Base-by-base conservation (phyloP, 2,113 vertebrate species). In the Neogale vison region DNA sequence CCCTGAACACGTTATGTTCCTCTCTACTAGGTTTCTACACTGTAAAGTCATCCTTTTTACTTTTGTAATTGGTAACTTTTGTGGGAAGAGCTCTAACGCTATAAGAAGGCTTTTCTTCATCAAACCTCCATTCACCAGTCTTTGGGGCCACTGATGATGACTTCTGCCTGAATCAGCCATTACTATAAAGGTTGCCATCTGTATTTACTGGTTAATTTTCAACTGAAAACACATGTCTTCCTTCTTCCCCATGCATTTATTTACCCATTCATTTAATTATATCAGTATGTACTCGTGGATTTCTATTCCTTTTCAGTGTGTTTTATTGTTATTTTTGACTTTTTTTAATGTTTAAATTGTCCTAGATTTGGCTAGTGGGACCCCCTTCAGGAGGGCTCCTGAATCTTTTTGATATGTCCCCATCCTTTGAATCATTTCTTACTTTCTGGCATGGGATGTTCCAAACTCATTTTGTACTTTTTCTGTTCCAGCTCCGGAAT, bases 1-100 rank as follows among this genome's bases (percentile, higher is more conserved):
- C 90, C 61, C 63, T 80, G 34, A 84, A 93, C 39, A 88, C 24
- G 2, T 87, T 94, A 77, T 94, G 18, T 71, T 95, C 81, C 88
- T 87, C 26, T 90, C 83, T 93, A 11, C 45, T 85, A 47, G 31
- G 45, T 80, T 96, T 87, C 15, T 87, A 52, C 69, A 36, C 26
- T 67, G 13, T 94, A 61, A 86, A 65, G 4, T 84, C 20, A 83
- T 76, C 17, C 4, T 77, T 92, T 76, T 86, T 82, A 23, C n/a
- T 83, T 45, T 91, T 77, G n/a, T 90, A 74, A 45, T 80, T 92
- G 52, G 7, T 55, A 92, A n/a, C 15, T 65, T 61, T 63, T 39
- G 34, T 80, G 55, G 10, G 39, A 92, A 89, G 13, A 61, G 52
- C 39, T 65, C 36, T n/a, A 86, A 74, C 21, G 80, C 39, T 80